Evolutionary conservation across 2,888 invertebrate genomes (phyloP), one percentile per base, ranked within the genome.

Genomic region (Acleris emargana): DNA sequence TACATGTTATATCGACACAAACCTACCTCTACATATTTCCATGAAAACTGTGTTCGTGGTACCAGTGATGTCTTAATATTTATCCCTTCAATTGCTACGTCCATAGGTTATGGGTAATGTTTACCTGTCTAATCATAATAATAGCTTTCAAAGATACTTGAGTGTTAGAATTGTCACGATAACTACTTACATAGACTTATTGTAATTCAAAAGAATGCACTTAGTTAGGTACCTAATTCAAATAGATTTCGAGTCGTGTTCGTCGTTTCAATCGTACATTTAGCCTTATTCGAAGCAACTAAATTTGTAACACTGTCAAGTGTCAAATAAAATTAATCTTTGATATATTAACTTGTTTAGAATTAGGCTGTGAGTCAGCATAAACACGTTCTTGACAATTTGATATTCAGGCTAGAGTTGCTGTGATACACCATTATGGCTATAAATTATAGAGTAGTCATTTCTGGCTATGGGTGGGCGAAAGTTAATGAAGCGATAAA

Each of bases 401-500:
- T 84, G 82, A 88, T 86, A 86, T 86, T 88, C 91, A 91, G 82
- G 91, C 91, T 92, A 92, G 91, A 91, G 90, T 91, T 90, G 87
- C 91, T 92, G 91, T 91, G 91, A 92, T 91, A 91, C 89, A 89
- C 83, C 85, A 85, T 86, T 86, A 84, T 89, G 91, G 87, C 91
- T 87, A 87, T 84, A 87, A 86, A 83, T 75, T 84, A 83, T 87
- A 85, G 79, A 82, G 81, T 87, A 86, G 85, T 88, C 81, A 79
- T 82, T 83, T 84, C 84, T 83, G 86, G 80, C 83, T 82, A 82
- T 77, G 79, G 75, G 76, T 80, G 71, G 72, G 69, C 71, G 69
- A 72, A 71, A 74, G 72, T 70, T 77, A 70, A 74, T 72, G 71
- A 81, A 75, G 83, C 81, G 84, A 82, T 82, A 80, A 73, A 81